Percentiles rank a stretch among this genome's conserved stretches.
These are phyloP conservation scores for Drosophila pseudotalamancana DNA, from an alignment of 2,888 invertebrate genomes.

Conservation along the genomic window DNA sequence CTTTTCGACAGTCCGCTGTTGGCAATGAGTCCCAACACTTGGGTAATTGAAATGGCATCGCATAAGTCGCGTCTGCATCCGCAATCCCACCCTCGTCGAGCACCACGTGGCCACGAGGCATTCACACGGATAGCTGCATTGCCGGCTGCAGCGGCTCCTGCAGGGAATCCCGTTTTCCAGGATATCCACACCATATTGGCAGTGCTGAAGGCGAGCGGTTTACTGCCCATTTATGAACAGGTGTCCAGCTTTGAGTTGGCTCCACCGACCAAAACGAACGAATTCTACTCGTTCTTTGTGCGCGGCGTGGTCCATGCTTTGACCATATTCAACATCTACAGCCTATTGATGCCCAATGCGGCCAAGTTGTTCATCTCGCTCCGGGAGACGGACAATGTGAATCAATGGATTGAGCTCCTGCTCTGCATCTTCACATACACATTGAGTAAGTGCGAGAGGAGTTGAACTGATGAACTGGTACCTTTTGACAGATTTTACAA, in stretches of 20 bases:
- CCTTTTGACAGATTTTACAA: background rate
- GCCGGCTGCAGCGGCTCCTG: background rate
- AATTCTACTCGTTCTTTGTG: conserved; percentile 74
- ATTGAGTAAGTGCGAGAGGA: conserved; percentile 38
- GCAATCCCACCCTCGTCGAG: conserved; percentile 33
- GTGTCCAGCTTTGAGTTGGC: conserved; percentile 73
- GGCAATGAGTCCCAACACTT: conserved; percentile 69
- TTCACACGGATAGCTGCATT: conserved; percentile 38
- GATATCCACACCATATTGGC: conserved; percentile 72
- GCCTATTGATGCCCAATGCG: conserved; percentile 62
- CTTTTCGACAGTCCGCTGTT: conserved; percentile 40
- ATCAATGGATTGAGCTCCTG: conserved; percentile 80
- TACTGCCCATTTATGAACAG: conserved; percentile 78
- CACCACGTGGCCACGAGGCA: conserved; percentile 41
- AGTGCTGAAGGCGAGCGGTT: conserved; percentile 76
- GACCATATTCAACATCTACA: conserved; percentile 78
- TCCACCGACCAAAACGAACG: conserved; percentile 69
- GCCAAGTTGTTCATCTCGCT: conserved; percentile 65
- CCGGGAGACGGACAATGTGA: conserved; percentile 80
- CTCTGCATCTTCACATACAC: conserved; percentile 78
- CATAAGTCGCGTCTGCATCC: conserved; percentile 48
- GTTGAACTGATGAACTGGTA: background rate
- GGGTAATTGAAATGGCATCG: conserved; percentile 63
- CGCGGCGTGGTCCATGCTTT: conserved; percentile 69
- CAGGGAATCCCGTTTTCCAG: conserved; percentile 57